Base-by-base conservation (phyloP, 2,888 invertebrate species). In the Parnassius orleans region DNA sequence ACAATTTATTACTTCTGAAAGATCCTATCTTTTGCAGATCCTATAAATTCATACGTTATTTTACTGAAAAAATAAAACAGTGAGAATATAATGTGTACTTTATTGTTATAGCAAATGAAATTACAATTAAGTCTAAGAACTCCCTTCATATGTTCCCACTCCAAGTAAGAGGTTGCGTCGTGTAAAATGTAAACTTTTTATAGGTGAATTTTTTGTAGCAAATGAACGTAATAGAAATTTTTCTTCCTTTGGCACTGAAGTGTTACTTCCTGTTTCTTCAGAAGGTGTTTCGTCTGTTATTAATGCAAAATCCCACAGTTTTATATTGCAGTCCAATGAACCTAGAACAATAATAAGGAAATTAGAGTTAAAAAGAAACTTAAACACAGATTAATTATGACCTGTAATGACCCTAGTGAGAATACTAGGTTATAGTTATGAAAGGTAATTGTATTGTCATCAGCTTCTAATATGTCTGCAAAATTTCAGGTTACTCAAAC, bases 171-270 rank as follows among this genome's bases (percentile, higher is more conserved):
- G 93, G 92, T 99, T 99, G 72, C 98, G 93, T 68, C 99, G 90
- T 0, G 98, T 98, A 79, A 99, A 99, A 91, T 99, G 98, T 55
- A 99, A 91, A 65, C 95, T 93, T 64, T 98, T 92, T 50, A 99
- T 93, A 0, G 98, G 96, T 0, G 99, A 97, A 75, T 94, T 95
- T 87, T 99, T 99, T 0, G 99, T 99, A n/a, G 96, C 95, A 86
- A 97, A 99, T 47, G 96, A 95, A 54, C 96, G 93, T 65, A 99
- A 81, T 65, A 98, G 90, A 78, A 96, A 96, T 64, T 94, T 93
- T 54, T 98, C 97, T 55, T 95, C 95, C 60, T 95, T 95, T 72
- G 94, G 95, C 43, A 95, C 93, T 94, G 55, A 95, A 94, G 85
- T 95, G 94, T 75, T 95, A 93, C 0, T 95, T 93, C 59, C 96